Base-by-base conservation (phyloP, 1,140 invertebrate species). In the Leucophenga varia region DNA sequence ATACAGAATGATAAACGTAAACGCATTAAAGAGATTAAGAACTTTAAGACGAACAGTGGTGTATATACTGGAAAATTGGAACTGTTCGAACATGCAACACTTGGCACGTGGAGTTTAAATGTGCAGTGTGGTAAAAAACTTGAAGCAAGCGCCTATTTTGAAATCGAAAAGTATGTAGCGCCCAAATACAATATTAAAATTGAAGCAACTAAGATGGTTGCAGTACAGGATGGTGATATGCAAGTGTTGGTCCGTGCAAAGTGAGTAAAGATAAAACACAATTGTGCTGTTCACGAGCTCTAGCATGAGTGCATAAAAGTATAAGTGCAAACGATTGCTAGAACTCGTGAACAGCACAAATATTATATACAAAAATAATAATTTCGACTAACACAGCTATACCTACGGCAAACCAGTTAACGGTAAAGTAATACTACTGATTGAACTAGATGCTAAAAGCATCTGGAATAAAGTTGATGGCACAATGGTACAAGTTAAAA, bases 181-280 rank as follows among this genome's bases (percentile, higher is more conserved):
- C 95, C 95, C 1, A 94, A 95, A 61, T 97, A 95, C 77, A 84
- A 93, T 60, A 86, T 97, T 17, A 82, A 84, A 0, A 82, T 96
- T 37, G 82, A 89, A 36, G 82, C 89, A 2, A 89, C 92, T 1
- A 79, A 87, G 47, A 89, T 93, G 67, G 81, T 88, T 1, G 87
- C 90, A 1, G 92, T 94, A 67, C 87, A 86, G 54, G 87, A 93
- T 49, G 86, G 86, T 17, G 83, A 85, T 47, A 82, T 96, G 37
- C 80, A 80, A 3, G 86, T 87, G 2, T 88, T 88, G 28, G 81
- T 97, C 2, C 84, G 86, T 46, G 90, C 93, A 7, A 90, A 88
- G 71, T 75, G 50, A 57, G 68, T 69, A 2, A 14, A n/a, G n/a
- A n/a, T n/a, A n/a, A n/a, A n/a, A n/a, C n/a, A n/a, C n/a, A n/a